phyloP scores from a whole-genome alignment of 1,140 invertebrate species.

The Drosophila takahashii region DNA sequence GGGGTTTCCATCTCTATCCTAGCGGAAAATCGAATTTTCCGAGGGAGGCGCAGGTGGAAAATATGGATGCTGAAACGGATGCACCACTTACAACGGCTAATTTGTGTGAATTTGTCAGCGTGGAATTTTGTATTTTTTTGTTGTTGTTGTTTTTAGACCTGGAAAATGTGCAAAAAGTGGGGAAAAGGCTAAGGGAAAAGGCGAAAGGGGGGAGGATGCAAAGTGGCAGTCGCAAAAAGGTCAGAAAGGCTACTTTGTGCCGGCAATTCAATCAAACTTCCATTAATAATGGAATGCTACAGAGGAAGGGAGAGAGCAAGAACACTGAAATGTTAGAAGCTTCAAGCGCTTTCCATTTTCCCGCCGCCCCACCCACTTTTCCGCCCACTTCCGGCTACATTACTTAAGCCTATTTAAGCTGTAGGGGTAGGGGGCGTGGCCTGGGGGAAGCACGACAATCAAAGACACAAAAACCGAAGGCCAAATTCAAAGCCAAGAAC shows the following conservation, averaged over 20 bases:
- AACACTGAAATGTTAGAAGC: conserved; percentile 46
- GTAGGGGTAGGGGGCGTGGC: background rate
- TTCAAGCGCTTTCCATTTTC: conserved; percentile 25
- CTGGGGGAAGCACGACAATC: conserved; percentile 62
- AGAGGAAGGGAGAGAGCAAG: conserved; percentile 21
- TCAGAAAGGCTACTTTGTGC: conserved; percentile 4
- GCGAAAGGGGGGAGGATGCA: background rate
- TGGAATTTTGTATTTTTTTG: background rate
- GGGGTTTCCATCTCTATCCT: conserved; percentile 1
- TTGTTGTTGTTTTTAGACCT: conserved; percentile 15
- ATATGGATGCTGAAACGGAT: conserved; percentile 23
- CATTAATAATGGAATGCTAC: conserved; percentile 74
- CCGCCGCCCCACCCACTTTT: no score
- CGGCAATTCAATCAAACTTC: conserved; percentile 79
- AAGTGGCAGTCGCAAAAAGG: conserved; percentile 1
- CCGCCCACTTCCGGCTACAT: conserved; percentile 28
- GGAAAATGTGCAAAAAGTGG: conserved; percentile 1
- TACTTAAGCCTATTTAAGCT: conserved; percentile 77
- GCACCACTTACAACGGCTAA: conserved; percentile 46
- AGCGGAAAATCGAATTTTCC: conserved; percentile 34
- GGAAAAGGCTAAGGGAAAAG: background rate
- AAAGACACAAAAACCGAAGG: conserved; percentile 50
- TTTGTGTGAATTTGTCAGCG: conserved; percentile 71
- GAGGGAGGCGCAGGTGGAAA: conserved; percentile 10
- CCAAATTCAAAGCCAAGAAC: conserved; percentile 41